phyloP scores from a whole-genome alignment of 2,113 vertebrate species.

The Larimichthys polyactis region DNA sequence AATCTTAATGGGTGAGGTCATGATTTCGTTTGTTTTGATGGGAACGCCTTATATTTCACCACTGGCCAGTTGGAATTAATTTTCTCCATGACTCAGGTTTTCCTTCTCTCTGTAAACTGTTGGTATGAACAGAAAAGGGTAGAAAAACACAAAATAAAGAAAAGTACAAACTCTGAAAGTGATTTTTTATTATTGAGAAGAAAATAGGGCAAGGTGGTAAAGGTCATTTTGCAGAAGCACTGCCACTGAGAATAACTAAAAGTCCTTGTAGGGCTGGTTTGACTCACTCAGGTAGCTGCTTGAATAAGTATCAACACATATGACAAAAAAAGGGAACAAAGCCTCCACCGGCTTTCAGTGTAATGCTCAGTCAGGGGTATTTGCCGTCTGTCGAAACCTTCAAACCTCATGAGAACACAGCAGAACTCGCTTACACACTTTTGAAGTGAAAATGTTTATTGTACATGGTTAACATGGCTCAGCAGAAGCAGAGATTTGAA shows the following conservation, averaged over 20 bases:
- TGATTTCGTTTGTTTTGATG: not conserved
- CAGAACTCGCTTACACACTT: not conserved
- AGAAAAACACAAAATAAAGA: too few relatives aligned
- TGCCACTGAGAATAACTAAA: not conserved
- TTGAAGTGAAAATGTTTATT: constrained; percentile 22
- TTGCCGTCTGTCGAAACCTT: constrained; percentile 29
- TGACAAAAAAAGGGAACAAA: not conserved
- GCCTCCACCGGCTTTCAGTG: constrained; percentile 11
- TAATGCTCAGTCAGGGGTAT: constrained; percentile 14
- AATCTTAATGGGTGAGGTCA: not conserved
- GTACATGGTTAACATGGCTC: not conserved
- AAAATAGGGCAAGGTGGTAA: not conserved
- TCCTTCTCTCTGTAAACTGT: not conserved
- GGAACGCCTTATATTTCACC: not conserved
- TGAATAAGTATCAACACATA: not conserved
- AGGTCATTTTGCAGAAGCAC: not conserved
- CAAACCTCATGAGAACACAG: constrained; percentile 23
- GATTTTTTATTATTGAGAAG: too few relatives aligned
- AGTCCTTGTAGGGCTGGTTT: not conserved
- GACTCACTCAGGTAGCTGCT: constrained; percentile 8
- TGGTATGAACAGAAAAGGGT: not conserved
- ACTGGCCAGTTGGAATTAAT: not conserved
- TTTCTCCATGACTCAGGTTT: not conserved
- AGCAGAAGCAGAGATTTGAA: not conserved
- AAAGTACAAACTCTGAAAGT: not conserved